phyloP scores from a whole-genome alignment of 2,113 vertebrate genomes.

The Eclectus roratus region DNA sequence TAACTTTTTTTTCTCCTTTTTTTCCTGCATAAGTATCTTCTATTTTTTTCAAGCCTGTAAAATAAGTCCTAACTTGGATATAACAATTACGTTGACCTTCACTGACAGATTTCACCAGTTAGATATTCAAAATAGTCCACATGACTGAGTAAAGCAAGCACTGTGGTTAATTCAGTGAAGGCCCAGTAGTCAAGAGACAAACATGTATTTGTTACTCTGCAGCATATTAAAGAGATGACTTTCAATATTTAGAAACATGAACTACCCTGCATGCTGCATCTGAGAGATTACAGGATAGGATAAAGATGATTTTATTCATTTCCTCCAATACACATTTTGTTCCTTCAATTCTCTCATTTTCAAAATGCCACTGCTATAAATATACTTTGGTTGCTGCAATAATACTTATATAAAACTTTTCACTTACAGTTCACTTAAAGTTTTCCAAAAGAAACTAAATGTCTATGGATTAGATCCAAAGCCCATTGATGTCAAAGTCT shows the following conservation, averaged over 20 bases:
- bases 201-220: background rate
- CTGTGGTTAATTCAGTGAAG: background rate
- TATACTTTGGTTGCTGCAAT: background rate
- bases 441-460: slow-evolving; percentile 42
- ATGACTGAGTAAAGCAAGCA: background rate
- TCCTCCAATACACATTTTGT: background rate
- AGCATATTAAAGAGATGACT: background rate
- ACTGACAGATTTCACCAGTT: background rate
- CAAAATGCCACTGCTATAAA: background rate
- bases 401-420: slow-evolving; percentile 33
- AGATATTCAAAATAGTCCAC: background rate
- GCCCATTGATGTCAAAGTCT: slow-evolving; percentile 27
- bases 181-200: background rate
- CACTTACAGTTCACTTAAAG: slow-evolving; percentile 16
- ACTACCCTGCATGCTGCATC: background rate
- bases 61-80: background rate
- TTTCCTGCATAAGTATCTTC: background rate
- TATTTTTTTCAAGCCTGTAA: background rate
- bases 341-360: background rate
- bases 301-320: background rate
- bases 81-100: background rate
- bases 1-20: background rate
- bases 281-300: background rate
- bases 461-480: slow-evolving; percentile 11
- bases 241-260: background rate